These are phyloP conservation scores for Phymatocera aterrima DNA, from an alignment of 2,888 invertebrate species.

Conservation along the genomic window DNA sequence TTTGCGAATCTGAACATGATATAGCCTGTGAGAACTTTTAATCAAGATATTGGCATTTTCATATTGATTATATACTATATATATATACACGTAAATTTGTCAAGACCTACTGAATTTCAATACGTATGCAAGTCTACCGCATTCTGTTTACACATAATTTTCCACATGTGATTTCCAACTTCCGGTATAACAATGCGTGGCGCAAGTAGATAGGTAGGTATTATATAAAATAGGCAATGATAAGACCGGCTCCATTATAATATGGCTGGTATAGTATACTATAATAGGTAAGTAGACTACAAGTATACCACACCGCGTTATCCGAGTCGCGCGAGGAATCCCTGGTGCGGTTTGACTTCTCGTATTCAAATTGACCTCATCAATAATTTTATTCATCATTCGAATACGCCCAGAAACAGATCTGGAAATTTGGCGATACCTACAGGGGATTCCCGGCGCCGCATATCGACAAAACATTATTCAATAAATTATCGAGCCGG, in stretches of 20 bases:
- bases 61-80: neutral
- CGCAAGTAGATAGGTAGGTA: constrained; percentile 41
- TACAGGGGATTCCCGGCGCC: constrained; percentile 9
- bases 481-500: neutral
- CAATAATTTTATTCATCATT: neutral
- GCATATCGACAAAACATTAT: neutral
- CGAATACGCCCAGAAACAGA: neutral
- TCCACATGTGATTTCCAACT: neutral
- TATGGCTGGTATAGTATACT: constrained; percentile 2
- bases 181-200: constrained; percentile 11
- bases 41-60: neutral
- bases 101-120: no score
- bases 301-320: no score
- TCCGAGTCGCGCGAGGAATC: neutral
- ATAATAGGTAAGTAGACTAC: no score
- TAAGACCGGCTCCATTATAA: constrained; percentile 30
- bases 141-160: no score
- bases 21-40: neutral
- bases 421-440: neutral
- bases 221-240: constrained; percentile 35
- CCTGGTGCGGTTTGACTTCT: neutral
- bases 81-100: no score
- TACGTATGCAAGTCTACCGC: no score
- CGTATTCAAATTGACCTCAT: neutral
- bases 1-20: neutral